A percentile compares a stretch with the other conserved stretches of the same genome.
These are phyloP conservation scores for Babyrousa celebensis DNA, from an alignment of 2,797 vertebrate species.

Conservation along the genomic window DNA sequence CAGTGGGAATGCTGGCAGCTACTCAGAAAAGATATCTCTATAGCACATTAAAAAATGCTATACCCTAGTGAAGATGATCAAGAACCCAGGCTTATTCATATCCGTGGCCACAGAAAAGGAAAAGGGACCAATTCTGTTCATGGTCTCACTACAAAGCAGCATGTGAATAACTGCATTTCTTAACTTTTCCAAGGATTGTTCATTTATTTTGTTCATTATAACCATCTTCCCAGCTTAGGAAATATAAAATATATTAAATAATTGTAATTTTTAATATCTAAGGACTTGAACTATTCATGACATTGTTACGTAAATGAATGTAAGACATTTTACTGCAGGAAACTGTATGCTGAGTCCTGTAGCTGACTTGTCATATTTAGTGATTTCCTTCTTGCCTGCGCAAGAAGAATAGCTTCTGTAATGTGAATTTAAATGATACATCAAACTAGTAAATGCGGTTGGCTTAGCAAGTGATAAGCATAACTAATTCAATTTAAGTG, in stretches of 20 bases:
- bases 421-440: conserved; percentile 79
- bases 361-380: conserved; percentile 69
- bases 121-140: neutral
- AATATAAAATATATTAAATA: conserved; percentile 67
- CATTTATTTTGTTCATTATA: conserved; percentile 50
- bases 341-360: conserved; percentile 30
- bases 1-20: conserved; percentile 54
- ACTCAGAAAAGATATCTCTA: conserved; percentile 67
- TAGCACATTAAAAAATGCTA: conserved; percentile 1
- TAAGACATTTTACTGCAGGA: conserved; percentile 68
- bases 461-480: conserved; percentile 68
- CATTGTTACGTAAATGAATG: conserved; percentile 74
- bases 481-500: conserved; percentile 73
- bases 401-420: conserved; percentile 69
- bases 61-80: neutral
- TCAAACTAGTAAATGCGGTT: conserved; percentile 78
- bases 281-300: conserved; percentile 47
- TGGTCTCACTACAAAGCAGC: neutral
- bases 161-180: neutral
- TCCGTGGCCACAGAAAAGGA: conserved; percentile 10
- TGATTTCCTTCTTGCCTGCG: conserved; percentile 66
- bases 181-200: conserved; percentile 16
- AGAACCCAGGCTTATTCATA: neutral
- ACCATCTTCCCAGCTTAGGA: conserved; percentile 17
- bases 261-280: conserved; percentile 74